Base-by-base conservation (phyloP, 2,888 invertebrate species). In the Drosophila paracracens region DNA sequence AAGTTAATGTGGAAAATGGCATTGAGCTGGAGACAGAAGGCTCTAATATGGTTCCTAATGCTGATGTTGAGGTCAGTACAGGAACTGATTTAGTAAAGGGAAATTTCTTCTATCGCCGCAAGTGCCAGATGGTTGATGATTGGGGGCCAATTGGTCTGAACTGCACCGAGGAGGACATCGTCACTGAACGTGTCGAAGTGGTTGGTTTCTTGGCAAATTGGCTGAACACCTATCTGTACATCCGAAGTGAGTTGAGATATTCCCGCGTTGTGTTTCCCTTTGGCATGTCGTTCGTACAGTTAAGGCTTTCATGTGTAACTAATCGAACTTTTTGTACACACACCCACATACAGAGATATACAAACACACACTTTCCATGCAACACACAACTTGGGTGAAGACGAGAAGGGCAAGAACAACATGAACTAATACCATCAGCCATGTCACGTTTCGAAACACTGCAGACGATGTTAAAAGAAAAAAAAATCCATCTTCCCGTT, bases 201-300 rank as follows among this genome's bases (percentile, higher is more conserved):
- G 94, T 95, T 92, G 95, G 95, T 90, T 95, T 95, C 94, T 93
- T 96, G 92, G 94, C 95, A 80, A 95, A 96, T 91, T 96, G 96
- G 95, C 95, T 96, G 91, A 94, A 95, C 92, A 95, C 95, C 82
- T 95, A 95, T 94, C 94, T 94, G 83, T 95, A 95, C 92, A 94
- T 96, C 84, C 94, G 95, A 94, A 95, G 96, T 96, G 95, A 95
- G 95, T 95, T 73, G 43, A 46, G 58, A 66, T 60, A 51, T 48
- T 50, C 58, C 40, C 31, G 27, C 35, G 18, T 29, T 43, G 18
- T 54, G 10, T 40, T 57, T 52, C 54, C 54, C 36, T 29, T 50
- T 74, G 67, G 76, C 82, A 81, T 74, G 80, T 58, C 40, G 65
- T 66, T 68, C 52, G 65, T 69, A 74, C 56, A 74, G 68, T 64